Evolutionary conservation across 2,797 vertebrate species (phyloP).

Genomic region (Brachyrhaphis roseni): DNA sequence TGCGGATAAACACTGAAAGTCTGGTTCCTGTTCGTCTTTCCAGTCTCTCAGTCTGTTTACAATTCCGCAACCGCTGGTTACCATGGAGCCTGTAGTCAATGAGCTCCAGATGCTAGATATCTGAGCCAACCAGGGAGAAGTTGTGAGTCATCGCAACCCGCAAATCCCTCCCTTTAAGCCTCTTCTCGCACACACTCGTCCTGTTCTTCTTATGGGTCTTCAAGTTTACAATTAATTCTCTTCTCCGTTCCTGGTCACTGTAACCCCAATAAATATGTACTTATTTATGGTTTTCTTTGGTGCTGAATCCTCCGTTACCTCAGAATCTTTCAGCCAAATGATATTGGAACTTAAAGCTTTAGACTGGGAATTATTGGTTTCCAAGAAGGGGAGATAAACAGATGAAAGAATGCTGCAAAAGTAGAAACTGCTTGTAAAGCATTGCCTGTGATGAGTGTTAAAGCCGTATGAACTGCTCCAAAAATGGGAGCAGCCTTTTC

Average conservation of each 20-base stretch:
- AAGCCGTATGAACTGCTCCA: not conserved
- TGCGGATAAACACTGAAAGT: conserved; percentile 35
- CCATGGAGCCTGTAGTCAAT: conserved; percentile 62
- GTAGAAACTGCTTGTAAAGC: conserved; percentile 24
- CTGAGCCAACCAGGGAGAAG: conserved; percentile 56
- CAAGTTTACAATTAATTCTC: conserved; percentile 64
- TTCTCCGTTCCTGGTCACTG: conserved; percentile 32
- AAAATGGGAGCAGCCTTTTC: conserved; percentile 5
- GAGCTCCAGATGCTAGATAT: conserved; percentile 75
- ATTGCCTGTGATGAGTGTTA: not conserved
- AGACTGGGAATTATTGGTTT: not conserved
- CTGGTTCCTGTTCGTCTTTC: conserved; percentile 62
- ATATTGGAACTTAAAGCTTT: conserved; percentile 2
- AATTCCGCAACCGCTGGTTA: conserved; percentile 76
- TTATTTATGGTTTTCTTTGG: conserved; percentile 10
- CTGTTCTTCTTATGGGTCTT: conserved; percentile 51
- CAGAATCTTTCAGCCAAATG: conserved; percentile 7
- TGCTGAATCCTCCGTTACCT: conserved; percentile 6
- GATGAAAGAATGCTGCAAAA: conserved; percentile 27
- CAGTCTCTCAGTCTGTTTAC: conserved; percentile 68
- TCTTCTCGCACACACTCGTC: conserved; percentile 60
- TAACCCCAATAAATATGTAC: conserved; percentile 30
- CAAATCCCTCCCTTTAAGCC: conserved; percentile 60
- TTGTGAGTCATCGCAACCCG: conserved; percentile 68
- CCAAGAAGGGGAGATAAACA: conserved; percentile 10